These are phyloP conservation scores for Trinorchestia longiramus DNA, from an alignment of 1,140 invertebrate genomes.

Conservation along the genomic window DNA sequence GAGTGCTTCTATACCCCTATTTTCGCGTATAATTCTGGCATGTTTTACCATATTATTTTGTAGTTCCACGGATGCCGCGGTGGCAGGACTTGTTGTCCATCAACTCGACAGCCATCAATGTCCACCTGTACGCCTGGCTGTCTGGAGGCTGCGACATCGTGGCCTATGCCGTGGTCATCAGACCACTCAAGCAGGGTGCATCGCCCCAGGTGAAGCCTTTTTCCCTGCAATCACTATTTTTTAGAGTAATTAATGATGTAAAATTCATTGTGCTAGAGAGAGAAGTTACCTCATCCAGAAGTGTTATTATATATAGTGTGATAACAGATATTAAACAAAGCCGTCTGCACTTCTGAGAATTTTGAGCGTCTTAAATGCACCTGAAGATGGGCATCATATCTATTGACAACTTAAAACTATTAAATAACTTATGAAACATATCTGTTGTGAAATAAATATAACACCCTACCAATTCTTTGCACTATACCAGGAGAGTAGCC, in stretches of 20 bases:
- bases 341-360: too few species aligned
- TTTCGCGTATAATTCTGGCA: too few species aligned
- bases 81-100: constrained; percentile 63
- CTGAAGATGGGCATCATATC: not conserved
- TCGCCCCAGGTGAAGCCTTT: not conserved
- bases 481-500: not conserved
- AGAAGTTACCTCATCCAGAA: too few species aligned
- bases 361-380: not conserved
- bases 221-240: not conserved
- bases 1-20: too few species aligned
- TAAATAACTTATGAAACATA: not conserved
- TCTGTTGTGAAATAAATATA: not conserved
- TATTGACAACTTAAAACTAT: not conserved
- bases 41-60: not conserved
- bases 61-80: constrained; percentile 62
- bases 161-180: constrained; percentile 77
- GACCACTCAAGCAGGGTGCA: constrained; percentile 66
- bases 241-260: too few species aligned
- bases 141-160: constrained; percentile 80
- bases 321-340: too few species aligned
- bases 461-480: too few species aligned
- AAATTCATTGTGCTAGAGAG: too few species aligned
- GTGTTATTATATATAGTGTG: too few species aligned
- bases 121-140: constrained; percentile 85
- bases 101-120: constrained; percentile 76